phyloP scores from a whole-genome alignment of 1,140 invertebrate species.

The Hyles vespertilio region DNA sequence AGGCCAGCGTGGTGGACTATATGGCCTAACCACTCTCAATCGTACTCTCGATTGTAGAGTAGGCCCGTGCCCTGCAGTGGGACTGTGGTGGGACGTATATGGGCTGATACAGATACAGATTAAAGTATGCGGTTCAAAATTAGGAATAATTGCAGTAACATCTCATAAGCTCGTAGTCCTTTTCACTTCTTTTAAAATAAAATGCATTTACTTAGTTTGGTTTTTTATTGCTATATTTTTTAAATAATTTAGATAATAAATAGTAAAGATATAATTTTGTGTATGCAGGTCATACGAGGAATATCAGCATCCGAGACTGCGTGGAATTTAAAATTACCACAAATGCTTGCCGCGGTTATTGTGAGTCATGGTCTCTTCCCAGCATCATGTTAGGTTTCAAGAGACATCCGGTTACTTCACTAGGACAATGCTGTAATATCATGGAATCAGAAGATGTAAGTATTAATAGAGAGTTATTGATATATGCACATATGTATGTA shows the following conservation, averaged over 20 bases:
- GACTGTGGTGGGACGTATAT: too few species aligned
- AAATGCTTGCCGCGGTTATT: conserved; percentile 91
- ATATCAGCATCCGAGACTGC: conserved; percentile 88
- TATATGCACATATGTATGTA: too few species aligned
- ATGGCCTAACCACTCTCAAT: too few species aligned
- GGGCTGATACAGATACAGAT: too few species aligned
- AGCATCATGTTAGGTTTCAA: conserved; percentile 80
- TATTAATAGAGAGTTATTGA: conserved; percentile 1
- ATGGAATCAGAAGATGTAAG: conserved; percentile 90
- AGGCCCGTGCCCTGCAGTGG: too few species aligned
- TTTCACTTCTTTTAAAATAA: neutral
- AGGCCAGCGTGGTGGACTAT: too few species aligned
- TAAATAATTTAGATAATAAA: too few species aligned
- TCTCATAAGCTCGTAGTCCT: neutral
- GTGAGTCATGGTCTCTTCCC: conserved; percentile 86
- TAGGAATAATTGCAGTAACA: neutral
- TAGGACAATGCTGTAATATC: conserved; percentile 93
- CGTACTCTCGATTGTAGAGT: too few species aligned
- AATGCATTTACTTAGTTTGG: too few species aligned
- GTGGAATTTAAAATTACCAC: conserved; percentile 89
- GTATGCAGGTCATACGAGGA: conserved; percentile 83
- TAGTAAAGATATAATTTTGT: too few species aligned
- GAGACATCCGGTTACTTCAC: conserved; percentile 85
- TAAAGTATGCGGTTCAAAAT: too few species aligned
- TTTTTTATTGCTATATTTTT: too few species aligned